Evolutionary conservation across 2,797 vertebrate species (phyloP).

Genomic region (Pseudotriccus pelzelni): DNA sequence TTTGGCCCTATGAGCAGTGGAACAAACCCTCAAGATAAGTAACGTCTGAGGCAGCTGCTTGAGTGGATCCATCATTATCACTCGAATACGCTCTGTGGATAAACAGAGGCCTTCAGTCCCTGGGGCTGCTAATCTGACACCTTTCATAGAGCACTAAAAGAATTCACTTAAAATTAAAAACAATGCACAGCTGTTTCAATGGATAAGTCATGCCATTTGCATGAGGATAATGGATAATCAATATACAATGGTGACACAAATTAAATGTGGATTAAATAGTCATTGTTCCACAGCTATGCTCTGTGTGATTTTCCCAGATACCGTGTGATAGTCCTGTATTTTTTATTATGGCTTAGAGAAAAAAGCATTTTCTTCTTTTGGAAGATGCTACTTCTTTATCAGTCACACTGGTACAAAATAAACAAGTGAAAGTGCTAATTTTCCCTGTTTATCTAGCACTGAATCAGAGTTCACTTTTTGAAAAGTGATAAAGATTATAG

Average conservation of each 20-base stretch:
- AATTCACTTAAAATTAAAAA: constrained; percentile 68
- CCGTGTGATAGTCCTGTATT: not conserved
- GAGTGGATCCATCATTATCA: constrained; percentile 45
- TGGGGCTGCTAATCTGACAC: constrained; percentile 59
- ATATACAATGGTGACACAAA: constrained; percentile 59
- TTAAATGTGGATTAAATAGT: constrained; percentile 59
- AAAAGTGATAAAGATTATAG: not conserved
- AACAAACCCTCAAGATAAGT: constrained; percentile 37
- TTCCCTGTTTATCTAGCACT: not conserved
- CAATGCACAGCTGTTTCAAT: constrained; percentile 61
- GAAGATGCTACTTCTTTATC: not conserved
- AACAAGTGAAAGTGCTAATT: constrained; percentile 4
- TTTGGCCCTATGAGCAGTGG: not conserved
- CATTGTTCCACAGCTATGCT: constrained; percentile 37
- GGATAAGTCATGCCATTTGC: constrained; percentile 63
- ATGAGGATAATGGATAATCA: constrained; percentile 64
- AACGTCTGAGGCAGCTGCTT: constrained; percentile 27
- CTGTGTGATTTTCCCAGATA: constrained; percentile 36
- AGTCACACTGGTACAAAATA: not conserved
- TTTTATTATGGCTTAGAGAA: not conserved
- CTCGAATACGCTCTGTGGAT: not conserved
- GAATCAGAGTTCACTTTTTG: not conserved
- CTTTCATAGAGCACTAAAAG: constrained; percentile 57
- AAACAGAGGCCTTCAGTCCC: constrained; percentile 53
- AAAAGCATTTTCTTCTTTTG: not conserved